Percentiles rank a stretch among this genome's conserved stretches.
Conservation (phyloP, 2,888 invertebrate species). For the Eupsilia transversa region DNA sequence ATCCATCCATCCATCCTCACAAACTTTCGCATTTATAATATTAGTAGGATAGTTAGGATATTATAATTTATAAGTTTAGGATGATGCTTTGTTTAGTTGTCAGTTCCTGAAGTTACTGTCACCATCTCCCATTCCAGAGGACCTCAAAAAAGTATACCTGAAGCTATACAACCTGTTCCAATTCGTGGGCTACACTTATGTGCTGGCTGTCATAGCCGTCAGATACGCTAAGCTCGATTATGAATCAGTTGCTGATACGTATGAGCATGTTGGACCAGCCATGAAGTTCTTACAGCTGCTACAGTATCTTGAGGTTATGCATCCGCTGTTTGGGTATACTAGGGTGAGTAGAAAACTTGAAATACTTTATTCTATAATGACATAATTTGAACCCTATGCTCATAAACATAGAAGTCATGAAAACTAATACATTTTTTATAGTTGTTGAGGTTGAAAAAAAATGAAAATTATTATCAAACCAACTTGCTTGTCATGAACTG, state of each 20-base stretch:
- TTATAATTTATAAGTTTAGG: too few species aligned
- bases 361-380: not conserved
- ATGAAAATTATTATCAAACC: too few species aligned
- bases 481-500: too few species aligned
- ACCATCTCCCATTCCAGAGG: conserved; percentile 90
- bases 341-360: conserved; percentile 83
- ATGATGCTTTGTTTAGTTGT: too few species aligned
- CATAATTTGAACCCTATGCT: not conserved
- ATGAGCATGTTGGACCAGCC: conserved; percentile 93
- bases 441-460: not conserved
- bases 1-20: too few species aligned
- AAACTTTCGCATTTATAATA: too few species aligned
- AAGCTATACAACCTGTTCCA: conserved; percentile 97
- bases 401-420: not conserved
- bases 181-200: conserved; percentile 95
- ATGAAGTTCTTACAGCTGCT: conserved; percentile 95
- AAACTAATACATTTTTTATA: not conserved
- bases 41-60: too few species aligned
- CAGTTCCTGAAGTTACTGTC: too few species aligned
- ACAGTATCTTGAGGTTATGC: conserved; percentile 96
- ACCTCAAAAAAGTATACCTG: conserved; percentile 95
- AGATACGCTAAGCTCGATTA: conserved; percentile 94
- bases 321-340: conserved; percentile 97
- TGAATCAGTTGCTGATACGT: conserved; percentile 93
- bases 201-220: conserved; percentile 93